These are phyloP conservation scores for Pteropus alecto DNA, from an alignment of 2,113 vertebrate species.

Conservation along the genomic window DNA sequence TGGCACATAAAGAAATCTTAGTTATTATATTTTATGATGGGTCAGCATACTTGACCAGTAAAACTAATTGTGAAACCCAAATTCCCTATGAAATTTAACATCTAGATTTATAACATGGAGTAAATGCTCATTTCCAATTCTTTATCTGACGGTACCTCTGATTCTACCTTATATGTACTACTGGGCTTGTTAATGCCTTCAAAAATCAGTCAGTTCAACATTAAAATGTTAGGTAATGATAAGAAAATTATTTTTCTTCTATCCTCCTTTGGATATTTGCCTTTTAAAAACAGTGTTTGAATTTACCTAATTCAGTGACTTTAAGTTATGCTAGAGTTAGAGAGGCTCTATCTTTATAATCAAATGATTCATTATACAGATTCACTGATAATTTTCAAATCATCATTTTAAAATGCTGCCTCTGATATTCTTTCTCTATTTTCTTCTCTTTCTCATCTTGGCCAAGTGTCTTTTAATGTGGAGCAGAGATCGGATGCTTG, in stretches of 20 bases:
- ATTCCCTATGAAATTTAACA: background rate
- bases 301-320: slow-evolving; percentile 5
- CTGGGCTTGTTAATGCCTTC: background rate
- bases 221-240: slow-evolving; percentile 37
- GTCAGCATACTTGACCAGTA: slow-evolving; percentile 8
- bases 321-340: slow-evolving; percentile 43
- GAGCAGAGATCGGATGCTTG: background rate
- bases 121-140: slow-evolving; percentile 28
- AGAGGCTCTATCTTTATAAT: slow-evolving; percentile 36
- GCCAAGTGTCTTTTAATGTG: background rate
- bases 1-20: background rate
- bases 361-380: slow-evolving; percentile 18
- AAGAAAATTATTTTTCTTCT: slow-evolving; percentile 35
- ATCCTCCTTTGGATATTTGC: background rate
- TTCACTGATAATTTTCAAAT: slow-evolving; percentile 44
- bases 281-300: slow-evolving; percentile 25
- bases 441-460: background rate
- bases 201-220: slow-evolving; percentile 8
- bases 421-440: background rate
- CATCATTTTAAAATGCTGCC: slow-evolving; percentile 8
- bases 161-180: background rate
- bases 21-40: background rate
- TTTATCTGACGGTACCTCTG: background rate
- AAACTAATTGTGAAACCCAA: slow-evolving; percentile 15
- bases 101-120: background rate